phyloP scores from a whole-genome alignment of 2,797 vertebrate species.

The Pitangus sulphuratus region DNA sequence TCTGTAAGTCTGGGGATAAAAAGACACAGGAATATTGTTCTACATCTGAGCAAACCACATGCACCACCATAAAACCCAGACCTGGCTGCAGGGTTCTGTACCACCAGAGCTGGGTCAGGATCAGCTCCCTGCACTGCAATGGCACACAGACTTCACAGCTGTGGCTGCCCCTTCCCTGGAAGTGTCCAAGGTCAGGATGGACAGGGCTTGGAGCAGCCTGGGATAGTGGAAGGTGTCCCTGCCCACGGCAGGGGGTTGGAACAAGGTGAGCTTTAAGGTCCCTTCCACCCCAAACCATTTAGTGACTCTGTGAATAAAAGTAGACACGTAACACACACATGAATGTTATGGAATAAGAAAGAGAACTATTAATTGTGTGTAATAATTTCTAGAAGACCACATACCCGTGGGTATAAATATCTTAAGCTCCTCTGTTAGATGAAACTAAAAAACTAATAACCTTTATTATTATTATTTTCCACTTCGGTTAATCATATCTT shows the following conservation, averaged over 20 bases:
- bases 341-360: not conserved
- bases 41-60: not conserved
- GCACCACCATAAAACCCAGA: not conserved
- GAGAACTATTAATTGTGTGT: not conserved
- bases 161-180: not conserved
- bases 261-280: not conserved
- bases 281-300: not conserved
- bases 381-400: not conserved
- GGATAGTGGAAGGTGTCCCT: not conserved
- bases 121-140: not conserved
- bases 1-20: not conserved
- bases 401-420: not conserved
- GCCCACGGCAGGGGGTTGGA: not conserved
- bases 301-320: not conserved
- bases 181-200: not conserved
- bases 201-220: not conserved
- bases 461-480: not conserved
- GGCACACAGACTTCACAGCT: not conserved
- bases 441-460: not conserved
- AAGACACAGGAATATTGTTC: not conserved
- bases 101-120: not conserved
- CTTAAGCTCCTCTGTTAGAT: not conserved
- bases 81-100: not conserved
- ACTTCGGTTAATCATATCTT: not conserved
- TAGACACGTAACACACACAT: rapidly evolving